Conservation (phyloP, 2,113 vertebrate species). For the Hemiscyllium ocellatum region DNA sequence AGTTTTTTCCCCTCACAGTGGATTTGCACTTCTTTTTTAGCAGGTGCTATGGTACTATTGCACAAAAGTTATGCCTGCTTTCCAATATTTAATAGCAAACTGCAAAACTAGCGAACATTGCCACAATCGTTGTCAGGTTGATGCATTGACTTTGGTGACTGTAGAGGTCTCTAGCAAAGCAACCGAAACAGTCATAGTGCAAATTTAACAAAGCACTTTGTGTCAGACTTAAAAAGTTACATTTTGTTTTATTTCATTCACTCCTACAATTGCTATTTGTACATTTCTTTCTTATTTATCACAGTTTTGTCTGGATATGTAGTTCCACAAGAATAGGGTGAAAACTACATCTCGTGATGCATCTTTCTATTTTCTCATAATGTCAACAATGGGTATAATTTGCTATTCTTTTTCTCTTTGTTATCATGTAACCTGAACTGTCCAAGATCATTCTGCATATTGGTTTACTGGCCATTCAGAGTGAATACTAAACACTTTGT, state of each 20-base stretch:
- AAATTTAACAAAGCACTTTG: background rate
- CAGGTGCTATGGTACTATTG: background rate
- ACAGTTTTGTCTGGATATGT: background rate
- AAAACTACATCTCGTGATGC: background rate
- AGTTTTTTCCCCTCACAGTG: background rate
- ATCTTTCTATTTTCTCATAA: background rate
- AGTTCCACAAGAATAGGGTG: background rate
- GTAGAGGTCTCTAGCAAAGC: background rate
- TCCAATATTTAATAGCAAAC: background rate
- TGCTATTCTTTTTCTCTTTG: background rate
- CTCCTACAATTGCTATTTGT: background rate
- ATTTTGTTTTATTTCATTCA: background rate
- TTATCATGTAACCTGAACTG: background rate
- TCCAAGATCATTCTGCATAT: background rate
- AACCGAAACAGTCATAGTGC: background rate
- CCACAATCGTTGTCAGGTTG: background rate
- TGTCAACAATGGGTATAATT: background rate
- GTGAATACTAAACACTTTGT: background rate
- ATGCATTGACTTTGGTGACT: background rate
- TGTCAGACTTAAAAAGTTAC: background rate
- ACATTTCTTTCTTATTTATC: background rate
- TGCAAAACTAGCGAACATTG: background rate
- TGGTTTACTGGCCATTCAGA: background rate
- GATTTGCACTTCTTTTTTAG: background rate
- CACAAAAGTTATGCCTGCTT: background rate